Evolutionary conservation across 2,888 invertebrate genomes (phyloP).

Genomic region (Griposia aprilina): DNA sequence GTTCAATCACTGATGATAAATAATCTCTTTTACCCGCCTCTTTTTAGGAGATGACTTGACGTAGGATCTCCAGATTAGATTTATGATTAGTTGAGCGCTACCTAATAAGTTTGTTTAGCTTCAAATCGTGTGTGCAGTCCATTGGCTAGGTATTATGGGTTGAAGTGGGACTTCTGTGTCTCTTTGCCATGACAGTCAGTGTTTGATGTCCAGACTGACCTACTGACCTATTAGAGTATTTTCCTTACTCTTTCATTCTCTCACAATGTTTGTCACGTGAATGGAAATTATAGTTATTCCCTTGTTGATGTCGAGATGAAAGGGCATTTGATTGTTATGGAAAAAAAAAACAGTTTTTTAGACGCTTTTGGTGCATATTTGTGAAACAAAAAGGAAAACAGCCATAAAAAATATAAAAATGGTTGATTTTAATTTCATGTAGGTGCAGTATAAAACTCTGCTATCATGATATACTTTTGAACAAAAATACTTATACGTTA

Average conservation of each 20-base stretch:
- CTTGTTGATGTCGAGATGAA: conserved; percentile 32
- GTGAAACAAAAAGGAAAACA: background rate
- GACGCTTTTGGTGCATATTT: conserved; percentile 19
- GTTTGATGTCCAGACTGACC: conserved; percentile 48
- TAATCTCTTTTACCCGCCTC: background rate
- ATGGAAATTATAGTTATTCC: conserved; percentile 49
- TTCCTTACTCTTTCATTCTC: conserved; percentile 38
- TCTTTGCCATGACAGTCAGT: background rate
- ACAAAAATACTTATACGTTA: no score
- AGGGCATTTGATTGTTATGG: conserved; percentile 5
- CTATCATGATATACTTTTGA: no score
- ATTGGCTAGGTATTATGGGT: no score
- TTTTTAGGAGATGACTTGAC: background rate
- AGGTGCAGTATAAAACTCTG: background rate
- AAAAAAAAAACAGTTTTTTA: conserved; percentile 4
- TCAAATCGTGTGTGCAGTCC: no score
- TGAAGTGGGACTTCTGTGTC: conserved; percentile 30
- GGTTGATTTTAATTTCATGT: background rate
- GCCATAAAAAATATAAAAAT: background rate
- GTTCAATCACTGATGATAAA: background rate
- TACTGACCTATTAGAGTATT: conserved; percentile 56
- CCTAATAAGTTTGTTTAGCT: no score
- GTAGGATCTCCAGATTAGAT: no score
- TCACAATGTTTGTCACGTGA: conserved; percentile 33
- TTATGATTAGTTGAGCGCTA: no score